Conservation (phyloP, 2,113 vertebrate species). For the Lampris incognitus region DNA sequence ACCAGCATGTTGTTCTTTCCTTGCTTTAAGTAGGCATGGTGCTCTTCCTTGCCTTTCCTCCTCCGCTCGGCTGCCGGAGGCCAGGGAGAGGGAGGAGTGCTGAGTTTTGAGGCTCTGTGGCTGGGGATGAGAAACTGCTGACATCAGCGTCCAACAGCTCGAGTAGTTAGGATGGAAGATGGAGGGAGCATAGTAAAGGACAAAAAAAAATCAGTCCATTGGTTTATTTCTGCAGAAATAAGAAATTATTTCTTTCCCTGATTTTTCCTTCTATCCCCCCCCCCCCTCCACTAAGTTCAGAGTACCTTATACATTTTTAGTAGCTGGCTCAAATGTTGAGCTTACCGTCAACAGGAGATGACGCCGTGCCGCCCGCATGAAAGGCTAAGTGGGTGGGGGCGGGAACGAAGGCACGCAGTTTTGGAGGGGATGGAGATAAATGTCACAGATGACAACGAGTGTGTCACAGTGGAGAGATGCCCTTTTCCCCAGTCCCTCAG, state of each 20-base stretch:
- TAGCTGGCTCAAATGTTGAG: conserved; percentile 21
- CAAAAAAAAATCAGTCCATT: conserved; percentile 36
- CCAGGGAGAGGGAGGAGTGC: conserved; percentile 37
- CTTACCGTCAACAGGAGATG: conserved; percentile 11
- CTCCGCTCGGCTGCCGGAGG: conserved; percentile 47
- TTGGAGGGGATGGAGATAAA: conserved; percentile 74
- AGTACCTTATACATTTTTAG: conserved; percentile 33
- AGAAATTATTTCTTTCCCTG: conserved; percentile 48
- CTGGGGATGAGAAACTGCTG: conserved; percentile 63
- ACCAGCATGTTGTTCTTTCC: conserved; percentile 46
- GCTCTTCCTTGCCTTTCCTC: conserved; percentile 53
- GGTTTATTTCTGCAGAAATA: conserved; percentile 71
- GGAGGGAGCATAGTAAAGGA: conserved; percentile 29
- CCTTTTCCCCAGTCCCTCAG: conserved; percentile 78
- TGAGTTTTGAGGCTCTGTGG: conserved; percentile 49
- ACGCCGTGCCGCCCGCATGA: conserved; percentile 33
- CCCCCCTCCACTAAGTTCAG: conserved; percentile 17
- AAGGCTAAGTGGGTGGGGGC: conserved; percentile 22
- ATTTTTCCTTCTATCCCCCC: conserved; percentile 8
- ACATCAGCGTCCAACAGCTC: conserved; percentile 72
- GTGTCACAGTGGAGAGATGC: conserved; percentile 74
- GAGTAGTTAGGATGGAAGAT: conserved; percentile 63
- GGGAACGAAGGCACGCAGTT: conserved; percentile 57
- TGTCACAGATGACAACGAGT: conserved; percentile 80
- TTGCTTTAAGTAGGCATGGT: conserved; percentile 55